phyloP scores from a whole-genome alignment of 2,113 vertebrate genomes.

The Brachyhypopomus gauderio region DNA sequence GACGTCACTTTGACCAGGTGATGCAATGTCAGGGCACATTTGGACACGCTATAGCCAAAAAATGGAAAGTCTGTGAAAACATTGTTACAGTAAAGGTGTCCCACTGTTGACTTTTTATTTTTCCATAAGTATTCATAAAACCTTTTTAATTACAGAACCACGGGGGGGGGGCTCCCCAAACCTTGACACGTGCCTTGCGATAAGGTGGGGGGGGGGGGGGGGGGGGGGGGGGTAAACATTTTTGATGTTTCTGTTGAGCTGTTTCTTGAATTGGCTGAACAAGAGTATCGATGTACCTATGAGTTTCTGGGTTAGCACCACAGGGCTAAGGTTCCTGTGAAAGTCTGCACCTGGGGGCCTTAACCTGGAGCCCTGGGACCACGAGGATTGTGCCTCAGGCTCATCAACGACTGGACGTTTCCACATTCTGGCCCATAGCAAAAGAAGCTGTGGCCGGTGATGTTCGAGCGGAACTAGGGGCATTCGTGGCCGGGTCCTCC shows the following conservation, averaged over 20 bases:
- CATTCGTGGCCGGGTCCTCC: background rate
- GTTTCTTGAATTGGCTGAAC: background rate
- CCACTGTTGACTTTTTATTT: background rate
- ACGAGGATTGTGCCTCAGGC: background rate
- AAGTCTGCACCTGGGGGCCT: background rate
- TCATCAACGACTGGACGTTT: constrained; percentile 9
- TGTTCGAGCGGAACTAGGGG: background rate
- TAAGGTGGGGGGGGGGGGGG: constrained; percentile 21
- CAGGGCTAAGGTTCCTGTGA: background rate
- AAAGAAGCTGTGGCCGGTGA: background rate
- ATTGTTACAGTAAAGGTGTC: constrained; percentile 1
- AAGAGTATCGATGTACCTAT: no score
- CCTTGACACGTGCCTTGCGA: constrained; percentile 42
- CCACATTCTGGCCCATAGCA: background rate
- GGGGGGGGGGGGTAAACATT: background rate
- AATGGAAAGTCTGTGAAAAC: constrained; percentile 16
- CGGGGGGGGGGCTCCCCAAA: constrained; percentile 40
- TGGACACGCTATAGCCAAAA: background rate
- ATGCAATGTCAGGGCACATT: no score
- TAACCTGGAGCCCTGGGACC: background rate
- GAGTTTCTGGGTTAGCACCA: no score
- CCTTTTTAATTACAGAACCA: constrained; percentile 50
- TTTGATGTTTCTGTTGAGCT: background rate
- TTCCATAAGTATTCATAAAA: constrained; percentile 43
- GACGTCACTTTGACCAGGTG: no score